Percentiles rank a stretch among this genome's conserved stretches.
These are phyloP conservation scores for Xenopus petersii DNA, from an alignment of 2,797 vertebrate species.

Conservation along the genomic window DNA sequence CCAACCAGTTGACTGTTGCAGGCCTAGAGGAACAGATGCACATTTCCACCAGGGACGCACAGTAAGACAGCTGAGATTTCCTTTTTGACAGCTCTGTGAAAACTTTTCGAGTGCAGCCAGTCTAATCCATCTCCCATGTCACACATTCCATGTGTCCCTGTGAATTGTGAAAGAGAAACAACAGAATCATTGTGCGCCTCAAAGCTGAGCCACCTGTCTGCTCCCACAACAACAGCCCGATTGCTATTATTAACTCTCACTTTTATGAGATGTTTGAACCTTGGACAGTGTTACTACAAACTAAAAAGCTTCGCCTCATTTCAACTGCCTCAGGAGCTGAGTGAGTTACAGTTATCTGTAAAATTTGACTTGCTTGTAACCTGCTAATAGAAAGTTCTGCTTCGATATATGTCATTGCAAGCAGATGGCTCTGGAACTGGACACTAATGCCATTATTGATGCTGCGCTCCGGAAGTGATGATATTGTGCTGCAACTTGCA, in stretches of 20 bases:
- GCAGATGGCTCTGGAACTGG: too few relatives aligned
- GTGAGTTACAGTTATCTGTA: too few relatives aligned
- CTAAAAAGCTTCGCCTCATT: too few relatives aligned
- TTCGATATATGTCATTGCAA: too few relatives aligned
- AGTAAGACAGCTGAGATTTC: slow-evolving; percentile 32
- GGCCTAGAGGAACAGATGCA: slow-evolving; percentile 33
- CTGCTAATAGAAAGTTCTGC: too few relatives aligned
- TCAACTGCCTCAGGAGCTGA: too few relatives aligned
- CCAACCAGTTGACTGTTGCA: slow-evolving; percentile 31
- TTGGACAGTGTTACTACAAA: too few relatives aligned
- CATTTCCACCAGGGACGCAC: slow-evolving; percentile 23
- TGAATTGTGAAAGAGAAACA: slow-evolving; percentile 17
- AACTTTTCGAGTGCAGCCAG: slow-evolving; percentile 7
- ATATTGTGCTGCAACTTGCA: too few relatives aligned
- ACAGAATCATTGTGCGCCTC: slow-evolving; percentile 26
- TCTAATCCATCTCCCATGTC: slow-evolving; percentile 34
- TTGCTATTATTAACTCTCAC: neutral
- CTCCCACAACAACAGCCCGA: neutral
- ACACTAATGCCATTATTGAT: too few relatives aligned
- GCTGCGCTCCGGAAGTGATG: too few relatives aligned
- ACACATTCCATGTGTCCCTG: slow-evolving; percentile 32
- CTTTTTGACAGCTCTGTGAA: slow-evolving; percentile 38
- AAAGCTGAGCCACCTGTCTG: slow-evolving; percentile 26
- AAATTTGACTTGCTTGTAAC: too few relatives aligned
- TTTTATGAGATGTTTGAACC: too few relatives aligned